A percentile compares a stretch with the other conserved stretches of the same genome.
Evolutionary conservation across 1,140 invertebrate genomes (phyloP).

Genomic region (Bombus polaris): DNA sequence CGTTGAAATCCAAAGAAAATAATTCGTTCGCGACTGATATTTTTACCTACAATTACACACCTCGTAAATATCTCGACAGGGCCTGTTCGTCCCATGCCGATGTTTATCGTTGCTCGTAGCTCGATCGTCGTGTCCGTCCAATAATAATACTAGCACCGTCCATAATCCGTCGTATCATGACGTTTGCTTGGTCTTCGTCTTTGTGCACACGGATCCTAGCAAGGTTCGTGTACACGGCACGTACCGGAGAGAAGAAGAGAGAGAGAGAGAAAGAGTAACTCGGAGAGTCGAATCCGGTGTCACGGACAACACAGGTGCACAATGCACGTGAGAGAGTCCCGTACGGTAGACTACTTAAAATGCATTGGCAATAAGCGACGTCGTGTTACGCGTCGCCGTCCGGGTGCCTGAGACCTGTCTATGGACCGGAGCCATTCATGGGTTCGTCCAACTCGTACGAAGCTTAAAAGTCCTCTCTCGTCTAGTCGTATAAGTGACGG

Average conservation of each 20-base stretch:
- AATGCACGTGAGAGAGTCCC: conserved; percentile 62
- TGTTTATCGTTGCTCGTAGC: conserved; percentile 38
- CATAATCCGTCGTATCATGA: conserved; percentile 50
- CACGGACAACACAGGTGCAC: conserved; percentile 64
- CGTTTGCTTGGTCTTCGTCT: conserved; percentile 31
- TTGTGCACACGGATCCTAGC: conserved; percentile 29
- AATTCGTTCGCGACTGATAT: background rate
- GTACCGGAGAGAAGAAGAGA: background rate
- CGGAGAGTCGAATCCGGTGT: conserved; percentile 53
- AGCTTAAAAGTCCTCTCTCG: conserved; percentile 68
- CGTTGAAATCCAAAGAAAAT: background rate
- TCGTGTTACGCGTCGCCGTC: conserved; percentile 75
- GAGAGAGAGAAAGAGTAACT: background rate
- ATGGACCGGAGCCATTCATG: conserved; percentile 63
- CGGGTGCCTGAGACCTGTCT: conserved; percentile 69
- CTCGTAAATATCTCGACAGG: conserved; percentile 16
- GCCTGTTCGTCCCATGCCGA: conserved; percentile 11
- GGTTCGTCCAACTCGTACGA: conserved; percentile 47
- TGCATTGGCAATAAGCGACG: conserved; percentile 81
- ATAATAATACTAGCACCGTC: background rate
- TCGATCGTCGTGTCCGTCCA: conserved; percentile 16
- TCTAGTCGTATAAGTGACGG: conserved; percentile 60
- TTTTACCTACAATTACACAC: conserved; percentile 37
- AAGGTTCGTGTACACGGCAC: background rate
- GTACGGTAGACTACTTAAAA: conserved; percentile 80